Conservation (phyloP, 2,888 invertebrate species). For the Endotricha flammealis region DNA sequence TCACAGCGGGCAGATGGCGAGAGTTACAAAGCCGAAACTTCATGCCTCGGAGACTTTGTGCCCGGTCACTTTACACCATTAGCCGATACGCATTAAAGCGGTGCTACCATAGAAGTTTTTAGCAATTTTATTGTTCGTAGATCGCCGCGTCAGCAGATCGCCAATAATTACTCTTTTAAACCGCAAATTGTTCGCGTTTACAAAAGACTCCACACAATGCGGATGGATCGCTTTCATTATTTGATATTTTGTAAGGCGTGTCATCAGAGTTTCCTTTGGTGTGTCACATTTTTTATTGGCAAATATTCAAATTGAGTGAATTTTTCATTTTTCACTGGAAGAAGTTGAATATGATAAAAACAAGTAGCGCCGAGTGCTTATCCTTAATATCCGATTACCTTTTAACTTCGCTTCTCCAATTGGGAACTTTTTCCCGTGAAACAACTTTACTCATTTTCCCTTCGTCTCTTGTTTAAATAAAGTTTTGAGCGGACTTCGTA, state of each 20-base stretch:
- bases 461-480: conserved; percentile 60
- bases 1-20: conserved; percentile 30
- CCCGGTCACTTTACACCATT: conserved; percentile 62
- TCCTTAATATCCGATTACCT: conserved; percentile 52
- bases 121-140: conserved; percentile 53
- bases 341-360: conserved; percentile 11
- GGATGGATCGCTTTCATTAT: conserved; percentile 19
- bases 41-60: conserved; percentile 40
- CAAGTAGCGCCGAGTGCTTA: conserved; percentile 26
- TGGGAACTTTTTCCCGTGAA: conserved; percentile 49
- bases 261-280: conserved; percentile 4
- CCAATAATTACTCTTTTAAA: conserved; percentile 46
- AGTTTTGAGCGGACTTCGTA: conserved; percentile 47
- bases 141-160: conserved; percentile 35
- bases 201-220: conserved; percentile 25
- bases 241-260: conserved; percentile 17
- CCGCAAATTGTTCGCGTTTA: conserved; percentile 29
- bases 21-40: conserved; percentile 52
- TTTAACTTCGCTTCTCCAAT: conserved; percentile 52
- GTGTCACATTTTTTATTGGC: conserved; percentile 2
- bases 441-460: conserved; percentile 72
- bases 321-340: background rate
- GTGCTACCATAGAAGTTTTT: conserved; percentile 44
- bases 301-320: background rate
- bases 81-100: conserved; percentile 48